Evolutionary conservation across 2,113 vertebrate genomes (phyloP), one percentile per base, ranked within the genome.

Genomic region (Xiphophorus couchianus): DNA sequence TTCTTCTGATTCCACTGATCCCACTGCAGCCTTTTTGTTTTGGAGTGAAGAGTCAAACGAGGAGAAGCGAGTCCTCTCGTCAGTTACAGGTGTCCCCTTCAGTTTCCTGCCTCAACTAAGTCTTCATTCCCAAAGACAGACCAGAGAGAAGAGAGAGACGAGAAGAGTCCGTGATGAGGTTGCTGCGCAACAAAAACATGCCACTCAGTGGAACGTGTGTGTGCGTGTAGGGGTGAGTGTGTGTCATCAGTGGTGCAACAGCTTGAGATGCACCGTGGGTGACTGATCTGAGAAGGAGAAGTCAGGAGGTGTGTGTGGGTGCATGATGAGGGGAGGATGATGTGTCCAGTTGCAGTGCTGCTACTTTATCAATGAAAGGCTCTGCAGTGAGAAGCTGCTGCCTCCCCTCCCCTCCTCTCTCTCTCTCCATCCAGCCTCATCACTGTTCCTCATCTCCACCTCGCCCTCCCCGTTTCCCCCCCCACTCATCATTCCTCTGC

Each of bases 311-410:
- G 83, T 65, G 81, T 68, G 51, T 69, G 74, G 73, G 48, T 69
- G 84, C 74, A 75, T 74, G 81, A 78, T 69, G 77, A 68, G 10
- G 80, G 0, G 62, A 13, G 77, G 60, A 73, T 76, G 86, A 80
- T 84, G 71, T 74, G 77, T 88, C 85, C 87, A 85, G 88, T 71
- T 87, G 86, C 82, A 76, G 87, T 84, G 81, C 51, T 25, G 28
- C 78, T 77, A 89, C 88, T 94, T 94, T 94, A 90, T 94, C 93
- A 94, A 94, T 94, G 93, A 92, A 89, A 80, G 72, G 70, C 80
- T 94, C 92, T 80, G 91, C 91, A 91, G 91, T 87, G 84, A 91
- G 73, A 84, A 71, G 77, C 81, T 85, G 84, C 84, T 1, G 29
- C 80, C 78, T 69, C 69, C 78, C 77, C 67, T 69, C 65, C 71